Base-by-base conservation (phyloP, 2,797 vertebrate species). In the Chelon labrosus region DNA sequence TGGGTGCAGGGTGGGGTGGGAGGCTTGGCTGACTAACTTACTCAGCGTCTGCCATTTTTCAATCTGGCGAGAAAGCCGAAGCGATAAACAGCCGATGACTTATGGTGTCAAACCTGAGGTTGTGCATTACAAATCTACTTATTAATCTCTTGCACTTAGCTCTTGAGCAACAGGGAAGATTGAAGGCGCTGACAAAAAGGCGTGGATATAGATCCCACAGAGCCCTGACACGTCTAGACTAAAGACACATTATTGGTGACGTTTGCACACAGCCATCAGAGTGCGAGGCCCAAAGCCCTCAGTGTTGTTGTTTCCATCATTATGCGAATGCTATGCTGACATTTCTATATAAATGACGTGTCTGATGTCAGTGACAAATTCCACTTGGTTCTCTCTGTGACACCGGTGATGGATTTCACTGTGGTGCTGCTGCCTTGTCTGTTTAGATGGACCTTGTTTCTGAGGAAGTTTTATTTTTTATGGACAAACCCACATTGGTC, bases 81-180 rank as follows among this genome's bases (percentile, higher is more conserved):
- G 79, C 85, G 87, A 90, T 91, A 92, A 94, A 93, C 91, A 92
- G 90, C 85, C 75, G 66, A 84, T 93, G 93, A 93, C 87, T 92
- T 90, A 93, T 92, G 65, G 88, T 86, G 87, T 87, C 87, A 85
- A 88, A 90, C 83, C 85, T 71, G 85, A 85, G 91, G 86, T 91
- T 88, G 87, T 85, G 87, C 90, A 90, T 93, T 91, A 90, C 92
- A 90, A 89, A 93, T 92, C 88, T 65, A 85, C 87, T 84, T 92
- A 92, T 92, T 92, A 89, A 91, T 92, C 92, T 93, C 88, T 77
- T 85, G 91, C 93, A 92, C 88, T 93, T 92, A 91, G 91, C 91
- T 85, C 79, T 63, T 67, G 88, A 91, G 91, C 83, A 85, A 84
- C 84, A 41, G 75, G 84, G 75, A 88, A 90, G 89, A 92, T 89